Percentiles rank a stretch among this genome's conserved stretches.
Evolutionary conservation across 2,888 invertebrate species (phyloP).

Genomic region (Nemotelus nigrinus): DNA sequence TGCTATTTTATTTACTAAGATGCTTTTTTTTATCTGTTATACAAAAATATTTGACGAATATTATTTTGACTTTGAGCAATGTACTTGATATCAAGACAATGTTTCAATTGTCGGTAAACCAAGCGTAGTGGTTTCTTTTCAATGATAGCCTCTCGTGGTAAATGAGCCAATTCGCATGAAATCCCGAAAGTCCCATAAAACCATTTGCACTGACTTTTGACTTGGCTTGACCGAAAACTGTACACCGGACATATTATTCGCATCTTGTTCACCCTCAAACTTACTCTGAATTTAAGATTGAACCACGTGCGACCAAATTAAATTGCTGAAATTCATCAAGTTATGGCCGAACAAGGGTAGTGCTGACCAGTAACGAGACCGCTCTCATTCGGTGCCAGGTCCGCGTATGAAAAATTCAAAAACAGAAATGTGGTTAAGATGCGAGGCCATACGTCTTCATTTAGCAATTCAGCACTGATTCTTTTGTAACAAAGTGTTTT

Average conservation of each 20-base stretch:
- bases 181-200: conserved; percentile 25
- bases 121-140: no score
- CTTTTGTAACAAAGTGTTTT: conserved; percentile 51
- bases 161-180: background rate
- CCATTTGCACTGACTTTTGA: conserved; percentile 22
- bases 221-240: background rate
- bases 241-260: conserved; percentile 11
- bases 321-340: conserved; percentile 51
- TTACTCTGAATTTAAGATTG: conserved; percentile 28
- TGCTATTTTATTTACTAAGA: no score
- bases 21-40: no score
- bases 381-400: conserved; percentile 20
- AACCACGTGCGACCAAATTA: conserved; percentile 49
- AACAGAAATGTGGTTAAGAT: conserved; percentile 51
- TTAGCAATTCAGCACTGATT: conserved; percentile 51
- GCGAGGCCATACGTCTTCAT: conserved; percentile 51
- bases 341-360: conserved; percentile 29
- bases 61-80: no score
- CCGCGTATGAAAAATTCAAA: conserved; percentile 50
- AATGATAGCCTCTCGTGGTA: no score
- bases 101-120: no score
- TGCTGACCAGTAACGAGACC: background rate
- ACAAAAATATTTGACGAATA: no score
- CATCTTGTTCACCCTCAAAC: conserved; percentile 28
- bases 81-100: no score